These are phyloP conservation scores for Heterocephalus glaber DNA, from an alignment of 2,113 vertebrate species.

Conservation along the genomic window DNA sequence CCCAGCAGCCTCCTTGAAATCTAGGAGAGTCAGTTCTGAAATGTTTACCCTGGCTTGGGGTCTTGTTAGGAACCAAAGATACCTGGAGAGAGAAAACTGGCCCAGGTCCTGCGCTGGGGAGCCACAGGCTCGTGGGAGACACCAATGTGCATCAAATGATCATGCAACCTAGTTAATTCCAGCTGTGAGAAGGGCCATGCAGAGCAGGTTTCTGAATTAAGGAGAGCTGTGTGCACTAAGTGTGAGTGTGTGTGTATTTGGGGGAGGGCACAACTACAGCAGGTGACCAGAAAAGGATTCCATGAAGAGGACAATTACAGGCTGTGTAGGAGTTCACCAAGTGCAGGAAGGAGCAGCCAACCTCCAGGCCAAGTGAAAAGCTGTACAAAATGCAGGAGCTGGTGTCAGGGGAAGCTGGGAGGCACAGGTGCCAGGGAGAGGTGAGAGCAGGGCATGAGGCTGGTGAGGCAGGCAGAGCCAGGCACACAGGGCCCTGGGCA, in stretches of 20 bases:
- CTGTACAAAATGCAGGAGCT: background rate
- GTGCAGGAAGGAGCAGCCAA: background rate
- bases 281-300: background rate
- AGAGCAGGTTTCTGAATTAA: no score
- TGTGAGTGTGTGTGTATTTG: background rate
- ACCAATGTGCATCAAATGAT: rapidly evolving
- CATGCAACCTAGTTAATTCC: background rate
- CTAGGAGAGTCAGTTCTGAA: background rate
- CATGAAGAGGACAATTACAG: background rate
- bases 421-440: rapidly evolving
- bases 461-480: no score
- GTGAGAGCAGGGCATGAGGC: rapidly evolving
- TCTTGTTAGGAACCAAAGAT: no score
- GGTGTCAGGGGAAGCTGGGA: rapidly evolving
- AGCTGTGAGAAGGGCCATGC: rapidly evolving
- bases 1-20: background rate
- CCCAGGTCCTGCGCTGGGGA: background rate
- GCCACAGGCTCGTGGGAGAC: no score
- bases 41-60: background rate
- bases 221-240: background rate
- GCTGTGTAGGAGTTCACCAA: rapidly evolving
- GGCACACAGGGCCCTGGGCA: background rate
- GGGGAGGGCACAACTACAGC: rapidly evolving
- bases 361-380: background rate
- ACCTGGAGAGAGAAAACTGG: background rate